Evolutionary conservation across 2,888 invertebrate species (phyloP).

Genomic region (Macrosiphum euphorbiae): DNA sequence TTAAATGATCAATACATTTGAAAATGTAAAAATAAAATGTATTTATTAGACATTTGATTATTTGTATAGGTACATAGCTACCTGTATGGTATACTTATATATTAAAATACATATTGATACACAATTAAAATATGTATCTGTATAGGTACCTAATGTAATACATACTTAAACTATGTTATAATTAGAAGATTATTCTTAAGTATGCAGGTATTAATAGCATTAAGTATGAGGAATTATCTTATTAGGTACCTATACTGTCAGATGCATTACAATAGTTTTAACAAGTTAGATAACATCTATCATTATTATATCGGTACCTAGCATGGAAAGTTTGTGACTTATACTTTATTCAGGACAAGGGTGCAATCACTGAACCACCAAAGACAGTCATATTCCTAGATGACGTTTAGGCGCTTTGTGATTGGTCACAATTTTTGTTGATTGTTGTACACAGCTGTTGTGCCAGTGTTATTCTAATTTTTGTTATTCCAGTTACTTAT

Average conservation of each 20-base stretch:
- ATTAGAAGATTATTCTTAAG: slow-evolving; percentile 11
- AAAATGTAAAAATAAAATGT: neutral
- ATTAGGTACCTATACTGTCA: neutral
- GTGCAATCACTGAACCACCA: neutral
- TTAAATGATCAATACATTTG: neutral
- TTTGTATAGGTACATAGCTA: neutral
- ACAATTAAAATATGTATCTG: neutral
- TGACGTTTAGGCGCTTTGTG: neutral
- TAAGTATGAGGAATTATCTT: neutral
- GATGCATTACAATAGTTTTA: neutral
- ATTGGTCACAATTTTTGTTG: neutral
- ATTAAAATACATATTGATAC: neutral
- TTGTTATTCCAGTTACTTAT: neutral
- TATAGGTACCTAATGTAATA: neutral
- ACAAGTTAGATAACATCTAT: neutral
- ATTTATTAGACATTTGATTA: neutral
- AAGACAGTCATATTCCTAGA: neutral
- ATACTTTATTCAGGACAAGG: neutral
- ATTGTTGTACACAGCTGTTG: neutral
- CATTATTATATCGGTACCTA: neutral
- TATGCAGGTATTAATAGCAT: neutral
- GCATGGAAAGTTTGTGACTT: neutral
- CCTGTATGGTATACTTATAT: neutral
- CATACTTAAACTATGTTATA: neutral
- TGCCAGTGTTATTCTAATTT: neutral